Evolutionary conservation across 2,888 invertebrate genomes (phyloP).

Genomic region (Oligia latruncula): DNA sequence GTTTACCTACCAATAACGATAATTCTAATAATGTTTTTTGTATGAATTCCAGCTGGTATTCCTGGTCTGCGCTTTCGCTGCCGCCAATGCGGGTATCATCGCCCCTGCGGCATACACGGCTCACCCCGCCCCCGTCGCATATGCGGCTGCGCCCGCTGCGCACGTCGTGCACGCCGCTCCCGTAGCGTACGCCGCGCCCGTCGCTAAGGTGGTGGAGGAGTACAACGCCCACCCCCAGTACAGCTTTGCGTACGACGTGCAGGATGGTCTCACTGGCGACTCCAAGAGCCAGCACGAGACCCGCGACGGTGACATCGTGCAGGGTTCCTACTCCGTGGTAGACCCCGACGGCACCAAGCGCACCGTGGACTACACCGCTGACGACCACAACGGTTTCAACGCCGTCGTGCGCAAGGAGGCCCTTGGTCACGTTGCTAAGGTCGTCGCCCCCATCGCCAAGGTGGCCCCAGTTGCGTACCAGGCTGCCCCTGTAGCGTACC

Average conservation of each 20-base stretch:
- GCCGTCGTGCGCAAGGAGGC: constrained; percentile 86
- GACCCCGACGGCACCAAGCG: constrained; percentile 88
- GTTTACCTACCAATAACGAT: neutral
- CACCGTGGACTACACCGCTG: constrained; percentile 88
- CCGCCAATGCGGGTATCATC: constrained; percentile 79
- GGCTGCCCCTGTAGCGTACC: constrained; percentile 34
- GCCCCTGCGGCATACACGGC: constrained; percentile 76
- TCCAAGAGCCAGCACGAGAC: constrained; percentile 86
- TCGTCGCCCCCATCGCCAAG: constrained; percentile 66
- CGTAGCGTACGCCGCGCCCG: constrained; percentile 49
- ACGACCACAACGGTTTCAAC: constrained; percentile 87
- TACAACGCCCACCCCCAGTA: constrained; percentile 78
- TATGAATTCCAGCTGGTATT: constrained; percentile 77
- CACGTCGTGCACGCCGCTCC: constrained; percentile 26
- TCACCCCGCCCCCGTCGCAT: constrained; percentile 68
- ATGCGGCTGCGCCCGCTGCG: constrained; percentile 43
- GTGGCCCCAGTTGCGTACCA: constrained; percentile 60
- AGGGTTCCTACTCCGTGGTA: constrained; percentile 86
- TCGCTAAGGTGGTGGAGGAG: constrained; percentile 75
- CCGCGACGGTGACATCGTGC: constrained; percentile 86
- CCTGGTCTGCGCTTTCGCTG: constrained; percentile 79
- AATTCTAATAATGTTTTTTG: neutral
- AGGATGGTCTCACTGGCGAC: constrained; percentile 82
- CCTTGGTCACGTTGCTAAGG: constrained; percentile 76
- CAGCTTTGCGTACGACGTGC: constrained; percentile 87